Evolutionary conservation across 2,113 vertebrate species (phyloP).

Genomic region (Epinephelus fuscoguttatus): DNA sequence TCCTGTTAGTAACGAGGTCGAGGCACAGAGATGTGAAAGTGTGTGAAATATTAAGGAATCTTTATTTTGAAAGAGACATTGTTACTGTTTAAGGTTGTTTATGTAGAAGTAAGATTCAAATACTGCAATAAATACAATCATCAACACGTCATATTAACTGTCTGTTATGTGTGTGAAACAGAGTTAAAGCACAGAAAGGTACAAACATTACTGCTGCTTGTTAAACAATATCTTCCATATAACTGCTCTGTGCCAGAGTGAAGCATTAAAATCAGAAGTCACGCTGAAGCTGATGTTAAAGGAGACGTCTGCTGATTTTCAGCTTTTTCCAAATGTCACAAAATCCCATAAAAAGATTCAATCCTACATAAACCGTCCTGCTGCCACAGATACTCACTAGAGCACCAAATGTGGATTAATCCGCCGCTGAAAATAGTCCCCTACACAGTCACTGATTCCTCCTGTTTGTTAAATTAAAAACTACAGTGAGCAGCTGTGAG

Average conservation of each 20-base stretch:
- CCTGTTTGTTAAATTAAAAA: too few species aligned
- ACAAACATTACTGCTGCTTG: not conserved
- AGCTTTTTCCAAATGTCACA: not conserved
- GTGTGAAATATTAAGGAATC: slow-evolving; percentile 1
- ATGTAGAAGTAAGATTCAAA: not conserved
- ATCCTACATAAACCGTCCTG: too few species aligned
- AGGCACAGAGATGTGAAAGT: slow-evolving; percentile 5
- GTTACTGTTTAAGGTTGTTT: slow-evolving; percentile 10
- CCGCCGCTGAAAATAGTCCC: too few species aligned
- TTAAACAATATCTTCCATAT: too few species aligned
- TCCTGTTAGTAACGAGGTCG: slow-evolving; percentile 43
- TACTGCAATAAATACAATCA: slow-evolving; percentile 36
- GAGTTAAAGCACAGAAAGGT: not conserved
- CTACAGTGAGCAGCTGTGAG: too few species aligned
- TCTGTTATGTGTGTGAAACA: not conserved
- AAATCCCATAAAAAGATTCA: not conserved
- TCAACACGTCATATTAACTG: not conserved
- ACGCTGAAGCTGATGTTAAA: not conserved
- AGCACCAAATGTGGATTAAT: too few species aligned
- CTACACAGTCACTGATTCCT: too few species aligned
- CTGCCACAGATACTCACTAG: too few species aligned
- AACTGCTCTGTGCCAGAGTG: not conserved
- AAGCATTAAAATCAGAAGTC: not conserved
- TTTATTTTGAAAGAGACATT: slow-evolving; percentile 47
- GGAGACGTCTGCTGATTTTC: not conserved